Percentiles rank a stretch among this genome's conserved stretches.
phyloP scores from a whole-genome alignment of 2,888 invertebrate species.

The Arge pagana region DNA sequence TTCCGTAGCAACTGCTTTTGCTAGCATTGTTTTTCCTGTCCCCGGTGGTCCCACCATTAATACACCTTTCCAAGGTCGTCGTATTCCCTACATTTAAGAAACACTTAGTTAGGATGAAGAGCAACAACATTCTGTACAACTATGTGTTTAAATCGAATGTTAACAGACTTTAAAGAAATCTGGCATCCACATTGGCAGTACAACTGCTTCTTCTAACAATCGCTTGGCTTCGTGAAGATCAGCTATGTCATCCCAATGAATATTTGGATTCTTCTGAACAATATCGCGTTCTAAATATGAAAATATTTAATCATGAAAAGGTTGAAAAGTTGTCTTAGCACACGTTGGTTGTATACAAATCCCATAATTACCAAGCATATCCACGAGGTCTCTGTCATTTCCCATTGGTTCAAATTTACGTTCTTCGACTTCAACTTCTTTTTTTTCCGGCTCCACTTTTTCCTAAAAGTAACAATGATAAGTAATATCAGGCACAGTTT shows the following conservation, averaged over 20 bases:
- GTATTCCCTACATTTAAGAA: conserved; percentile 70
- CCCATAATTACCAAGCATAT: conserved; percentile 83
- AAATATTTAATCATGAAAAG: background rate
- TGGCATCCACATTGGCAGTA: conserved; percentile 96
- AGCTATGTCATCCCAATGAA: conserved; percentile 93
- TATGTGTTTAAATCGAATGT: background rate
- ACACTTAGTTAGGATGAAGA: background rate
- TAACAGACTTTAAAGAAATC: conserved; percentile 89
- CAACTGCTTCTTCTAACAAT: conserved; percentile 94
- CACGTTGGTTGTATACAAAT: background rate
- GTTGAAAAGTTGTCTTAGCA: background rate
- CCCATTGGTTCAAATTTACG: conserved; percentile 84
- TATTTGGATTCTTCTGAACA: conserved; percentile 94
- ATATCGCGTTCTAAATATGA: conserved; percentile 80
- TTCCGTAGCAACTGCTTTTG: conserved; percentile 98
- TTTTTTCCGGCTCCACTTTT: conserved; percentile 70
- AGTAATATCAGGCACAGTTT: conserved; percentile 1
- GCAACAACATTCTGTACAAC: background rate
- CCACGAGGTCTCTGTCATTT: conserved; percentile 89
- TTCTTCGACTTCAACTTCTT: conserved; percentile 71
- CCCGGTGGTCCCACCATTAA: conserved; percentile 93
- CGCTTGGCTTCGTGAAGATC: conserved; percentile 88
- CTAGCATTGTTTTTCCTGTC: conserved; percentile 95
- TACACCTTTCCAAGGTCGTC: conserved; percentile 96
- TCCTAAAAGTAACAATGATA: conserved; percentile 50